phyloP scores from a whole-genome alignment of 2,888 invertebrate species.

The Epinotia nisella region DNA sequence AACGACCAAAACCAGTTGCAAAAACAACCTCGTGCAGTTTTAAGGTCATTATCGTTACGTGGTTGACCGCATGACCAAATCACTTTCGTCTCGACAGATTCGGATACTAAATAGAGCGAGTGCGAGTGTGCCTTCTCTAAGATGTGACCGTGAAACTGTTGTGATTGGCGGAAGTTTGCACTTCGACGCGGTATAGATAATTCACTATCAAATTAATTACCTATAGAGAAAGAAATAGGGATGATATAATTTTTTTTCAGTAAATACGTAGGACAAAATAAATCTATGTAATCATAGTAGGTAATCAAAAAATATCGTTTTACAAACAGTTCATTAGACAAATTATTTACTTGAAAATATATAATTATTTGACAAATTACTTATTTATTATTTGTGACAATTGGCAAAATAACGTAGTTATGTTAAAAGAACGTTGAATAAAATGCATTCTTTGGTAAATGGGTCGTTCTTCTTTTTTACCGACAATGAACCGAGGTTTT shows the following conservation, averaged over 20 bases:
- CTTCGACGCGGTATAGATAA: slow-evolving; percentile 8
- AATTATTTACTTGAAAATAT: too few relatives aligned
- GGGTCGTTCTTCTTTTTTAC: too few relatives aligned
- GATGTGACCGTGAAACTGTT: slow-evolving; percentile 35
- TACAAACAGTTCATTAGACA: too few relatives aligned
- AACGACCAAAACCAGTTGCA: slow-evolving; percentile 12
- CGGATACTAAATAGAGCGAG: slow-evolving; percentile 44
- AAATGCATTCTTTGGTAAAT: too few relatives aligned
- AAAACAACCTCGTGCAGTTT: slow-evolving; percentile 22
- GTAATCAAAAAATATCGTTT: too few relatives aligned
- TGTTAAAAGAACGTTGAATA: too few relatives aligned
- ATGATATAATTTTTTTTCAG: background rate
- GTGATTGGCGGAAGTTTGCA: background rate
- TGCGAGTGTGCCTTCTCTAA: slow-evolving; percentile 35
- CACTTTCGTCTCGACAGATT: slow-evolving; percentile 46
- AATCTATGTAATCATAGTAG: too few relatives aligned
- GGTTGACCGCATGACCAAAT: slow-evolving; percentile 48
- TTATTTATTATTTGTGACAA: too few relatives aligned
- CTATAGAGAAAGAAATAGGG: background rate
- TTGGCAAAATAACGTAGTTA: too few relatives aligned
- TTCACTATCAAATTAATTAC: background rate
- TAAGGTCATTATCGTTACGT: slow-evolving; percentile 39
- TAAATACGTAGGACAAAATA: too few relatives aligned
- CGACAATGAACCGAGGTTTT: too few relatives aligned
- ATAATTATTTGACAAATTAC: too few relatives aligned